Percentiles rank a stretch among this genome's conserved stretches.
Conservation (phyloP, 2,113 vertebrate genomes). For the Thymallus thymallus region DNA sequence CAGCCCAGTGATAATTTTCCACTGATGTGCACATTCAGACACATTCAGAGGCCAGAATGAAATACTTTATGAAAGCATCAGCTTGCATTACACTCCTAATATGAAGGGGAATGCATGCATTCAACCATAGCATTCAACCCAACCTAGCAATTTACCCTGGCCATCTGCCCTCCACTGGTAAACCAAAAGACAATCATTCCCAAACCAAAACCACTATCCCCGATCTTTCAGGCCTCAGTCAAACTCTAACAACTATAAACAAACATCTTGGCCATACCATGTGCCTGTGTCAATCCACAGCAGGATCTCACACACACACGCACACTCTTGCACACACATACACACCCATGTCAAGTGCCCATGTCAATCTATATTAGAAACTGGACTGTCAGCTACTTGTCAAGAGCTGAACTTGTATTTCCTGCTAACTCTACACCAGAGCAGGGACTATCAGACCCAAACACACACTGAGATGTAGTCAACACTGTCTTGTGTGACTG, state of each 20-base stretch:
- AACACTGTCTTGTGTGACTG: neutral
- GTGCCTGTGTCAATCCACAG: constrained; percentile 30
- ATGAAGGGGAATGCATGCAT: constrained; percentile 37
- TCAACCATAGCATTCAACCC: constrained; percentile 17
- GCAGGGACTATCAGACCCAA: constrained; percentile 1
- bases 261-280: neutral
- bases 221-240: constrained; percentile 20
- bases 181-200: constrained; percentile 17
- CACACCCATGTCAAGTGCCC: neutral
- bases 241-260: neutral
- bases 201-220: constrained; percentile 29
- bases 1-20: constrained; percentile 58
- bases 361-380: neutral
- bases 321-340: neutral
- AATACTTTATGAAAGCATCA: constrained; percentile 43
- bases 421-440: neutral
- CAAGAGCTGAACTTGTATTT: neutral
- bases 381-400: neutral
- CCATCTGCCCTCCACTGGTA: constrained; percentile 21
- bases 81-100: constrained; percentile 49
- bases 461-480: neutral
- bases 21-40: constrained; percentile 37
- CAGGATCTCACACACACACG: no score
- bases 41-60: constrained; percentile 33
- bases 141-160: constrained; percentile 46